Conservation (phyloP, 2,888 invertebrate genomes). For the Morinoia aosen region DNA sequence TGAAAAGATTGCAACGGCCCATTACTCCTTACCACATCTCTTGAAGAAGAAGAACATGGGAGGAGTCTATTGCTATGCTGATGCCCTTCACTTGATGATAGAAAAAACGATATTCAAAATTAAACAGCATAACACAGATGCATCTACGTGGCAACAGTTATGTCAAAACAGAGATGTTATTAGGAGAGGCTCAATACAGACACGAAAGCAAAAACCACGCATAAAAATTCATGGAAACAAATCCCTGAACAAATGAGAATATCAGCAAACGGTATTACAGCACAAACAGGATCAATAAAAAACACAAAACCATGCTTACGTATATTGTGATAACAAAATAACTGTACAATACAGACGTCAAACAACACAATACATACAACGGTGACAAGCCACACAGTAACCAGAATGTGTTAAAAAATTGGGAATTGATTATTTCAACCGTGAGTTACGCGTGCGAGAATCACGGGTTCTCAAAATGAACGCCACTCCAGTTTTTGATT, state of each 20-base stretch:
- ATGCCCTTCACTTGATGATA: no score
- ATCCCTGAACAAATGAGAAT: not conserved
- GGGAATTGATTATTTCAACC: not conserved
- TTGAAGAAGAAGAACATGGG: no score
- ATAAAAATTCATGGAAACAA: not conserved
- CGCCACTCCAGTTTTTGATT: not conserved
- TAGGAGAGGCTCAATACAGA: not conserved
- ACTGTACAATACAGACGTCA: slow-evolving; percentile 54
- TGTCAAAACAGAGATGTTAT: not conserved
- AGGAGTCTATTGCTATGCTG: no score
- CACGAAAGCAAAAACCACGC: not conserved
- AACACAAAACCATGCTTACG: slow-evolving; percentile 41
- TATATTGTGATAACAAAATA: slow-evolving; percentile 55
- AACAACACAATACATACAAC: not conserved
- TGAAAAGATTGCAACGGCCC: no score
- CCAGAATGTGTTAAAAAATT: not conserved
- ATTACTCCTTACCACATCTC: no score
- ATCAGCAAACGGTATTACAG: not conserved
- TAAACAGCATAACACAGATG: no score
- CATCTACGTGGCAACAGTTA: not conserved
- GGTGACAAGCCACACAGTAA: slow-evolving; percentile 9
- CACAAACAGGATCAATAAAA: slow-evolving; percentile 49
- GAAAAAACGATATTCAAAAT: no score
- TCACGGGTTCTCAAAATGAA: not conserved
- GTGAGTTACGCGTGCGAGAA: not conserved